phyloP scores from a whole-genome alignment of 2,888 invertebrate genomes.

The Noctua janthina region DNA sequence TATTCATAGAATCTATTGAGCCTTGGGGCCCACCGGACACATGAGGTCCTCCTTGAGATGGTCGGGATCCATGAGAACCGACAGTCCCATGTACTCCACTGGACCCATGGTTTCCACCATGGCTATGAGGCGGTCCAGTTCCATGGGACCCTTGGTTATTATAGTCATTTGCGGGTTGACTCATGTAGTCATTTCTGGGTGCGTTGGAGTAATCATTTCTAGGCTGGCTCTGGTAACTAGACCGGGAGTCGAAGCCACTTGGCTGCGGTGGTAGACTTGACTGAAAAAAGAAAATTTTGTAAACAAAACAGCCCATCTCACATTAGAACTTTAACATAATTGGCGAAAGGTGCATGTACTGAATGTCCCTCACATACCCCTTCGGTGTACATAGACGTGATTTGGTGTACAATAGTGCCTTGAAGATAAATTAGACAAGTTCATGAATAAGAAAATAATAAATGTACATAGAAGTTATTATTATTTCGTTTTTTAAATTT shows the following conservation, averaged over 20 bases:
- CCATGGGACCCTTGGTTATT: conserved; percentile 45
- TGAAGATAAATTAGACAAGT: neutral
- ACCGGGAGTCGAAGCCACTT: conserved; percentile 66
- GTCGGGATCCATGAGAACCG: conserved; percentile 27
- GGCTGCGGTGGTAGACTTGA: conserved; percentile 55
- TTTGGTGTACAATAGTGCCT: neutral
- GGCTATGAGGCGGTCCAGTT: conserved; percentile 17
- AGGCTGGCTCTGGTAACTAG: conserved; percentile 66
- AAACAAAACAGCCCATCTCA: neutral
- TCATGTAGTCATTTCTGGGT: conserved; percentile 62
- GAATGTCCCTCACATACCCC: neutral
- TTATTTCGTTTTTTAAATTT: too few relatives aligned
- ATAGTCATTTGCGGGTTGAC: conserved; percentile 50
- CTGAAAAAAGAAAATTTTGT: conserved; percentile 53
- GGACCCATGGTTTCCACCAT: conserved; percentile 22
- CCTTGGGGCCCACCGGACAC: conserved; percentile 26
- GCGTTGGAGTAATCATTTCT: conserved; percentile 71
- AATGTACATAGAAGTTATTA: too few relatives aligned
- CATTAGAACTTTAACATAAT: neutral
- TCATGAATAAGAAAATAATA: too few relatives aligned
- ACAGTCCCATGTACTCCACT: conserved; percentile 16
- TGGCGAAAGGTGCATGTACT: neutral
- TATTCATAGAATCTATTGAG: conserved; percentile 36
- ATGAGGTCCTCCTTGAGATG: conserved; percentile 31
- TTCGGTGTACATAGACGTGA: neutral